Evolutionary conservation across 2,113 vertebrate genomes (phyloP), one percentile per base, ranked within the genome.

Genomic region (Psettodes erumei): DNA sequence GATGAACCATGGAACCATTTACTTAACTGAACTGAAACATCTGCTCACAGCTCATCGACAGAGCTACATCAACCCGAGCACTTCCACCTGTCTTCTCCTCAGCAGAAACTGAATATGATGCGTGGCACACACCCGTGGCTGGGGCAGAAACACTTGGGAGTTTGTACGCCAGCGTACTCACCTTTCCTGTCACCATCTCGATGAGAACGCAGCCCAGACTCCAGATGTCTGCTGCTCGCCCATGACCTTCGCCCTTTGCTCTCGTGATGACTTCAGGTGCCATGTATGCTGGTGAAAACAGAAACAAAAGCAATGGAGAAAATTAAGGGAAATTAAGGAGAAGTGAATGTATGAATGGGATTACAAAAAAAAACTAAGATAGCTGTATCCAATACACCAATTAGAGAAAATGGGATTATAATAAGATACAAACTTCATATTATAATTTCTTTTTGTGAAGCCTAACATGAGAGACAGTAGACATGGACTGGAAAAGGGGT

Each of bases 141-240:
- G 19, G 38, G 47, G 19, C 48, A 48, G n/a, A n/a, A n/a, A n/a
- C n/a, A n/a, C n/a, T n/a, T n/a, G n/a, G n/a, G n/a, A n/a, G n/a
- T n/a, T n/a, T n/a, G n/a, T n/a, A n/a, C n/a, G n/a, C n/a, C n/a
- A n/a, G n/a, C n/a, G n/a, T n/a, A n/a, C 10, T 90, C 85, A 99
- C 98, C 96, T 99, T 99, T 88, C 98, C 98, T 0, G 98, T 99
- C 83, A 99, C 98, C 98, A 99, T 99, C 89, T 99, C 98, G 62
- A 98, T 97, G 58, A 99, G 95, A 3, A 99, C 98, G 21, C 98
- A 99, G 30, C 98, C 98, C 40, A 99, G 93, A 82, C 98, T 99
- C 98, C 98, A 99, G 93, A 99, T 96, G 84, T 99, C 98, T 1
- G 98, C 98, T 2, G 97, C 97, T 33, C 98, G 95, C 0, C 98